Base-by-base conservation (phyloP, 2,113 vertebrate genomes). In the Trematocara variabile region DNA sequence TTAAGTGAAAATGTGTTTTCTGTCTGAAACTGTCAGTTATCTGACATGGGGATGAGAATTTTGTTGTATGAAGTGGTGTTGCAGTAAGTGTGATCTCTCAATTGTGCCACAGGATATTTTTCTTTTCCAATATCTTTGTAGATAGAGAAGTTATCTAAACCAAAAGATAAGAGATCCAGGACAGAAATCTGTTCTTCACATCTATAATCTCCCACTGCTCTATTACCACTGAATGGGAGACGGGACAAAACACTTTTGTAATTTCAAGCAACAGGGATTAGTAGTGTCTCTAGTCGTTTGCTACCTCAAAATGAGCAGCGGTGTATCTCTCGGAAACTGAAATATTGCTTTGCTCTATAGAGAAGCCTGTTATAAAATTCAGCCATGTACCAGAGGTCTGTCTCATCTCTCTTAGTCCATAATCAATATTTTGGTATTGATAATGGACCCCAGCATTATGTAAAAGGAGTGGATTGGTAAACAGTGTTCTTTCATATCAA, bases 141-240 rank as follows among this genome's bases (percentile, higher is more conserved):
- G 70, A 48, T 75, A 30, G 44, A 50, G 70, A 50, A 75, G 70
- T 75, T 75, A 75, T 50, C 70, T 48, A 50, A 50, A 75, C 70
- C 70, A n/a, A 73, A 30, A 82, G 87, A 89, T 92, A 88, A 89
- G 91, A 81, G 75, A 68, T 41, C 44, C 48, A 68, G 54, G 79
- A 58, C 84, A 50, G 22, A 78, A 85, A 89, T 92, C 87, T 82
- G 58, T 84, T 81, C 41, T 75, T 84, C 87, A 79, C 87, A 90
- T 93, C 86, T 93, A 83, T 90, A 85, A 92, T 88, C 89, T 86
- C 79, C 65, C 46, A 73, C 86, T 86, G 86, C 78, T 90, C 86
- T 65, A 79, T 91, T 86, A 86, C 81, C 81, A 88, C 50, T 41
- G 20, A 85, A 84, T 41, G 54, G 60, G 54, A 4, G 63, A 80